Base-by-base conservation (phyloP, 2,888 invertebrate genomes). In the Sympetrum striolatum region DNA sequence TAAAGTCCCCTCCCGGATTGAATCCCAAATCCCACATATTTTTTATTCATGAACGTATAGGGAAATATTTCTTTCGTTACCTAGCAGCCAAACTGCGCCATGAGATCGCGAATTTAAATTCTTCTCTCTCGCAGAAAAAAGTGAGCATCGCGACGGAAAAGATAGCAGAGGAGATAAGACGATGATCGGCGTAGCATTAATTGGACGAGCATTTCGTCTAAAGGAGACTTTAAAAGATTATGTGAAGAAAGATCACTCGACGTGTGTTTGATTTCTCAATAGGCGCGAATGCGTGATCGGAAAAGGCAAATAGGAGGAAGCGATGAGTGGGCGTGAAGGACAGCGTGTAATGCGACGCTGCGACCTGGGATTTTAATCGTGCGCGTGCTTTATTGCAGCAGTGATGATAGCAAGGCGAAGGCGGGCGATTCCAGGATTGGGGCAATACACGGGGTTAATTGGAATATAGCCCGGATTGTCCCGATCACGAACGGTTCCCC, bases 181-280 rank as follows among this genome's bases (percentile, higher is more conserved):
- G 60, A 86, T 60, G 86, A 58, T 86, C 60, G 86, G 35, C 86
- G 37, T 37, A 48, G 37, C 37, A 53, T 86, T 60, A 86, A 86
- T 60, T 60, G 35, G 12, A 37, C 64, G 37, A 60, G 22, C 86
- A 86, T 86, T 86, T 86, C 58, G 58, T 58, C 86, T 18, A 35
- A 12, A 5, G 18, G 37, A 37, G 64, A 37, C 37, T 60, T 86
- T 37, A 60, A 86, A 44, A 53, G 58, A 37, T 37, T 53, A 37
- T 48, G 86, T 86, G 86, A 86, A 60, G 60, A 39, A 86, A 37
- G 58, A 39, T 60, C 86, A 60, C 60, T n/a, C 64, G 22, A 60
- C 64, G 31, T 86, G 86, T n/a, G 60, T 86, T 60, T 58, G 60
- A 86, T 86, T 86, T 86, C 60, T n/a, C 86, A 60, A 60, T 58